Evolutionary conservation across 2,888 invertebrate species (phyloP), one percentile per base, ranked within the genome.

Genomic region (Aricia artaxerxes): DNA sequence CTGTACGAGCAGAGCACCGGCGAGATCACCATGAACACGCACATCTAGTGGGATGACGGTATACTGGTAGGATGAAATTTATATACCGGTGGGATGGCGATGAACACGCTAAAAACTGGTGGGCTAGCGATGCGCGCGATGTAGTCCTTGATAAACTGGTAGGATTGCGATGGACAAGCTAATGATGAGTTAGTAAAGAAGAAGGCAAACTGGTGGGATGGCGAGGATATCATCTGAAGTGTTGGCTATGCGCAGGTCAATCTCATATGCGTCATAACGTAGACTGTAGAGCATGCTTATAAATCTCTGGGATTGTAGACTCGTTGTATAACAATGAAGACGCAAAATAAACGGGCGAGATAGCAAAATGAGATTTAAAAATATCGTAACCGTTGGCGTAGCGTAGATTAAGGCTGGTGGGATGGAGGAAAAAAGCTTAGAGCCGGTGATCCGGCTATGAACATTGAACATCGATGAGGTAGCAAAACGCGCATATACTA

Each of bases 1-100:
- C 87, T 94, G n/a, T 93, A 93, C 84, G 92, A 90, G n/a, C 89
- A 91, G 81, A 90, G 90, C 77, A 81, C 88, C 2, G 91, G 90
- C 0, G 92, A 94, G 31, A 84, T 93, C 44, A 84, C 89, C 0
- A 80, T 93, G 60, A 90, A 91, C 83, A 90, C 91, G 0, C 93
- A 94, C 84, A 92, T 94, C 73, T 93, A 90, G 38, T 13, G 6
- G 31, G 31, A 35, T 11, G 31, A 40, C 73, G 73, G 11, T 72
- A 38, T 13, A 9, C 38, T 13, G 38, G 72, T 61, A 24, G 24
- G 61, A 61, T 61, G 7, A 7, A 24, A n/a, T 0, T 24, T 2
- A 24, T 24, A 61, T 61, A 24, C 69, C 35, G 69, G 16, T 9
- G 4, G 35, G 69, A 35, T 4, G 2, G 35, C 69, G 35, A 69